Conservation (phyloP, 2,888 invertebrate species). For the Nemurella pictetii region DNA sequence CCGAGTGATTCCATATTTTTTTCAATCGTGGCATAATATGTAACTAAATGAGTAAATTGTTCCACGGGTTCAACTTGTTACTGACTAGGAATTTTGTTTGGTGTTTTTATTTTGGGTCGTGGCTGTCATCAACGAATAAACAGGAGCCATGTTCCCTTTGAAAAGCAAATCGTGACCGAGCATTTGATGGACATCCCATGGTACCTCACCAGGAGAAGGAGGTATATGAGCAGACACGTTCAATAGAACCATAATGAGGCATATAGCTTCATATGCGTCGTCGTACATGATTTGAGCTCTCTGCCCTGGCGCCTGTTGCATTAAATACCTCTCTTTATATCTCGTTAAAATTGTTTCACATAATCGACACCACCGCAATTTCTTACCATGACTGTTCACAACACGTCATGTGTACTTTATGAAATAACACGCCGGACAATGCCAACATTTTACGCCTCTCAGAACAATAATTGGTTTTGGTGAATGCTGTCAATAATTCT, state of each 20-base stretch:
- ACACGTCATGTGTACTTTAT: not conserved
- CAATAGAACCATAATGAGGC: constrained; percentile 19
- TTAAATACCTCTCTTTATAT: not conserved
- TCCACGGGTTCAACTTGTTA: constrained; percentile 11
- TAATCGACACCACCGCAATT: constrained; percentile 16
- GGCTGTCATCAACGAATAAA: constrained; percentile 10
- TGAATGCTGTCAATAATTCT: constrained; percentile 20
- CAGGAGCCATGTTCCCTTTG: constrained; percentile 11
- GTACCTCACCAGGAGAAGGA: not conserved
- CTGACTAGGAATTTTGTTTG: not conserved
- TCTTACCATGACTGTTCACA: constrained; percentile 2
- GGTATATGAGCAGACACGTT: not conserved
- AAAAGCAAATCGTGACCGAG: not conserved
- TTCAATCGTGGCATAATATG: constrained; percentile 12
- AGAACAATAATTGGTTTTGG: constrained; percentile 9
- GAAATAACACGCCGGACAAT: not conserved
- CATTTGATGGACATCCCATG: not conserved
- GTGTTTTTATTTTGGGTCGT: constrained; percentile 9
- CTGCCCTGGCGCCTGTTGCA: constrained; percentile 5
- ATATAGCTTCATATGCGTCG: not conserved
- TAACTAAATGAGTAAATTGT: constrained; percentile 31
- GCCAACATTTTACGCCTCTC: not conserved
- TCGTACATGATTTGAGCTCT: not conserved
- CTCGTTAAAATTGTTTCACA: constrained; percentile 3
- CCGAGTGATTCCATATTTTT: not conserved